Evolutionary conservation across 1,140 invertebrate species (phyloP), one percentile per base, ranked within the genome.

Genomic region (Gonioctena quinquepunctata): DNA sequence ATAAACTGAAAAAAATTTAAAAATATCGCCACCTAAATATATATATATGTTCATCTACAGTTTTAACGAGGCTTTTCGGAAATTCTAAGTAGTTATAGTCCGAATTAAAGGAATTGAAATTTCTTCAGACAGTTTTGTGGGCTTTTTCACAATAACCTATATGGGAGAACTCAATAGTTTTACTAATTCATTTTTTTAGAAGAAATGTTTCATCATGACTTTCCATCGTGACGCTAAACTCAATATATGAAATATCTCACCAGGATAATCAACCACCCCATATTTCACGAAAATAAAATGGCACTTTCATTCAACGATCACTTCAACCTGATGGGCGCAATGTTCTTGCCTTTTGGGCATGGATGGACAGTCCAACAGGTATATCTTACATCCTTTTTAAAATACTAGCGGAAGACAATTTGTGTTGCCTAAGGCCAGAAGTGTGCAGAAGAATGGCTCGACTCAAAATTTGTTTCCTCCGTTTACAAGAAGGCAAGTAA

Each of bases 341-440:
- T n/a, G 33, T 42, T 42, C 11, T 42, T 42, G 11, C 11, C 33
- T 42, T 60, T 68, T 64, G 50, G 63, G 60, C 71, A 71, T 59
- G 50, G 65, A 56, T 16, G 69, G 68, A 77, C 72, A 76, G 74
- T 69, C 72, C 50, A 42, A 42, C 62, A 54, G 59, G 66, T 72
- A 71, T 76, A 76, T 71, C 69, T 67, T 48, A 42, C 69, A 62
- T 72, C 66, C 76, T 77, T 77, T 77, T 77, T 77, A 77, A 77
- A 75, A 72, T 42, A 42, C 61, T 66, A 66, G 64, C 71, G 74
- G 74, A 75, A 75, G 68, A 70, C 66, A 75, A 68, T 75, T 70
- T 75, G 23, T 57, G 60, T 28, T 61, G 28, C 25, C 62, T 28
- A 50, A 33, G 65, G 50, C n/a, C 1, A 21, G 6, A 5, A 21